Base-by-base conservation (phyloP, 2,113 vertebrate species). In the Coptodon rendalli region DNA sequence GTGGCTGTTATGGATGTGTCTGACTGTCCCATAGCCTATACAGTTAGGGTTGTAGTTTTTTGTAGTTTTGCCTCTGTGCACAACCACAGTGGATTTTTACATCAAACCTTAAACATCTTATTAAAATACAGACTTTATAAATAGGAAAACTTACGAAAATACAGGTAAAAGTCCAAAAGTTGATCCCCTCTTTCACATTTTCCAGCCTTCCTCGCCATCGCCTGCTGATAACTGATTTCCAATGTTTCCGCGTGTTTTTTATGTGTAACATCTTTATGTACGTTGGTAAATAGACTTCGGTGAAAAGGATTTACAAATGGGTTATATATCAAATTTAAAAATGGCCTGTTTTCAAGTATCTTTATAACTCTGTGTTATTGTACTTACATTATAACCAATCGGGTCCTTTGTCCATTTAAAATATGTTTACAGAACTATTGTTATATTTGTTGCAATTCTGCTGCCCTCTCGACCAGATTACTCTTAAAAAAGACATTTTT, bases 11-110 rank as follows among this genome's bases (percentile, higher is more conserved):
- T 45, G 43, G 38, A 45, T 45, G n/a, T 45, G 66, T 43, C 13
- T 71, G 66, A 22, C 11, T 71, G 12, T 3, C 36, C 38, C 66
- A 27, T 43, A 22, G 22, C 22, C 22, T 22, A 61, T 61, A 0
- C 66, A 43, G 3, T 71, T 71, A 27, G 1, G 38, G 7, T 43
- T 40, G 11, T 9, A 43, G 10, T 14, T 68, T 68, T 68, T 40
- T 14, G 36, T 68, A 71, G 66, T 43, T 40, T 71, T 43, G 66
- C 66, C 36, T 43, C 66, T 71, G 66, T 71, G 36, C 36, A 14
- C 0, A 40, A 43, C 63, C 7, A 22, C 36, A 22, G 36, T 12
- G 19, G 36, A 43, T 43, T 71, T 40, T 68, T 40, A 40, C 1
- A 40, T 9, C 2, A 40, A 40, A 68, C 36, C 2, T 9, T 22